Conservation (phyloP, 1,140 invertebrate genomes). For the Drosophila littoralis region DNA sequence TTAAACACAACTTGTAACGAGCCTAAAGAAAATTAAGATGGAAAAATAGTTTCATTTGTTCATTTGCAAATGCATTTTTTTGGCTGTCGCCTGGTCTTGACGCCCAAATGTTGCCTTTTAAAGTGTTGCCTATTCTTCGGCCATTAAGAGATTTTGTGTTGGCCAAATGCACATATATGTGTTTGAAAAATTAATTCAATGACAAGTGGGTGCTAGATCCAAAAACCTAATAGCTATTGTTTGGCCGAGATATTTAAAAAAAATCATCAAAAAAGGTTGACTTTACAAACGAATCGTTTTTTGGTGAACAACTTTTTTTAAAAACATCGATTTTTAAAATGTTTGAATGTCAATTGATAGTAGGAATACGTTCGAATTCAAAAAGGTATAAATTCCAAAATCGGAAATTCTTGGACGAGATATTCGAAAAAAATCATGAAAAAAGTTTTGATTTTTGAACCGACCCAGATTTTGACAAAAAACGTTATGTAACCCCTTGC, state of each 20-base stretch:
- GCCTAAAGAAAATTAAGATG: background rate
- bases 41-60: background rate
- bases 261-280: too few species aligned
- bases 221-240: slow-evolving; percentile 53
- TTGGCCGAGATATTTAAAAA: too few species aligned
- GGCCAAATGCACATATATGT: slow-evolving; percentile 1
- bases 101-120: slow-evolving; percentile 54
- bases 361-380: too few species aligned
- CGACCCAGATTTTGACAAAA: slow-evolving; percentile 27
- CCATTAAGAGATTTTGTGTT: slow-evolving; percentile 33
- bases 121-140: slow-evolving; percentile 26
- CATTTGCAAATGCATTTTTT: background rate
- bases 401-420: too few species aligned
- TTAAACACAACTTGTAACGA: background rate
- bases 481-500: too few species aligned
- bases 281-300: too few species aligned
- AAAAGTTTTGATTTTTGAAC: too few species aligned
- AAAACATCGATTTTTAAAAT: too few species aligned
- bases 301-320: too few species aligned
- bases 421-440: too few species aligned
- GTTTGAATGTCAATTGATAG: too few species aligned
- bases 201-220: slow-evolving; percentile 33
- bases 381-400: too few species aligned
- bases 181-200: slow-evolving; percentile 53
- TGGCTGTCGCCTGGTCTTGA: slow-evolving; percentile 11